These are phyloP conservation scores for Tetragnatha montana DNA, from an alignment of 2,888 invertebrate genomes.

Conservation along the genomic window DNA sequence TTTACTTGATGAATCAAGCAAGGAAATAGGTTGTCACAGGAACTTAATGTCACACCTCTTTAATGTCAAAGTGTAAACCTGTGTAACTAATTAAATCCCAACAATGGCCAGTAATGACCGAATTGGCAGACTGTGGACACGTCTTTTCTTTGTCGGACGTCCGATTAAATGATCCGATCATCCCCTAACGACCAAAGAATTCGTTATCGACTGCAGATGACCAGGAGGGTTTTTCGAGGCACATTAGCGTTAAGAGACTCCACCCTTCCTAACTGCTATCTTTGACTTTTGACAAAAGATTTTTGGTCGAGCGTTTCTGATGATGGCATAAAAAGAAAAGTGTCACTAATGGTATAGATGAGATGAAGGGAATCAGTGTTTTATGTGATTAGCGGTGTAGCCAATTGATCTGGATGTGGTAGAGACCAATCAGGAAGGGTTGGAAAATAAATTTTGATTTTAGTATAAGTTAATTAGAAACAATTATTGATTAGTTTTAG, in stretches of 20 bases:
- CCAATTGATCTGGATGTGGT: too few species aligned
- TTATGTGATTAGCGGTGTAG: too few species aligned
- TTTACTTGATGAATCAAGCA: neutral
- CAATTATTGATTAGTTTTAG: too few species aligned
- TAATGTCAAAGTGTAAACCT: slow-evolving; percentile 38
- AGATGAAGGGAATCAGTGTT: too few species aligned
- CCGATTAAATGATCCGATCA: slow-evolving; percentile 49
- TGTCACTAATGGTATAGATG: neutral
- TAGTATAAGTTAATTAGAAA: too few species aligned
- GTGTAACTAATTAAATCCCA: slow-evolving; percentile 48
- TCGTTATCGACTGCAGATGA: neutral
- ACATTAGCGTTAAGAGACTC: neutral
- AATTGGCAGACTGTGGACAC: slow-evolving; percentile 22
- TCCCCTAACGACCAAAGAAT: slow-evolving; percentile 19
- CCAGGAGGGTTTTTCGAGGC: slow-evolving; percentile 2
- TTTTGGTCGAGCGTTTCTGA: neutral
- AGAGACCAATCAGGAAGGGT: too few species aligned
- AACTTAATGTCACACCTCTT: neutral
- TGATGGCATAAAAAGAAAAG: neutral
- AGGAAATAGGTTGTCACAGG: neutral
- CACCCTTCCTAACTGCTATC: slow-evolving; percentile 17
- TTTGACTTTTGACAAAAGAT: neutral
- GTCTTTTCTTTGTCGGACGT: slow-evolving; percentile 36
- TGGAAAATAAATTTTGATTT: too few species aligned
- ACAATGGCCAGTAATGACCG: slow-evolving; percentile 45